Base-by-base conservation (phyloP, 2,888 invertebrate genomes). In the Pyrrhosoma nymphula region DNA sequence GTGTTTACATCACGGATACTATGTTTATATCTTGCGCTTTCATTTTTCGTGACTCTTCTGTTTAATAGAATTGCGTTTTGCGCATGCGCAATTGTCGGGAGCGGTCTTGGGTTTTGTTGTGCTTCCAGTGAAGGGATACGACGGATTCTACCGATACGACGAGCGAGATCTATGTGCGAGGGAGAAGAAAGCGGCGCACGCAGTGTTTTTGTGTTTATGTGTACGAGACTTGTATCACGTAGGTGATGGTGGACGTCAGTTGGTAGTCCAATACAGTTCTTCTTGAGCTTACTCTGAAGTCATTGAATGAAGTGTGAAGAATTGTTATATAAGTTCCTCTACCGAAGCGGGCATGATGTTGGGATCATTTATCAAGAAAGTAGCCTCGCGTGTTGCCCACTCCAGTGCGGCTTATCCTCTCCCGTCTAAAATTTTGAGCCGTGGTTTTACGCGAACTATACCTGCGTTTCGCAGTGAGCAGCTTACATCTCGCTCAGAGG, bases 341-440 rank as follows among this genome's bases (percentile, higher is more conserved):
- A 69, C 26, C 10, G 69, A 69, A 75, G 47, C 69, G 39, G 39
- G 47, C n/a, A 93, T 4, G 69, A 93, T 93, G 93, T 75, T 93
- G 75, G 93, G 93, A 47, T 93, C 93, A 93, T 93, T 93, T 63
- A 69, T 93, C 23, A 93, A 75, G 47, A 93, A 75, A 55, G 93
- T 69, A 93, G 93, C 93, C n/a, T 47, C 75, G 2, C 55, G 93
- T 93, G 47, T 93, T 35, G 93, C 69, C 63, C 93, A 75, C 23
- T 69, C 47, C 63, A 93, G 75, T 55, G 47, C 93, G 39, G 93
- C 47, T 55, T 93, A 93, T n/a, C 93, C 93, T 26, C 93, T 93
- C n/a, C 93, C 93, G 26, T 93, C 93, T 47, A 93, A 93, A 75
- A 75, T 93, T 55, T 93, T 93, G n/a, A 93, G 93, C 69, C 69